These are phyloP conservation scores for Thaumetopoea pityocampa DNA, from an alignment of 1,140 invertebrate genomes.

Conservation along the genomic window DNA sequence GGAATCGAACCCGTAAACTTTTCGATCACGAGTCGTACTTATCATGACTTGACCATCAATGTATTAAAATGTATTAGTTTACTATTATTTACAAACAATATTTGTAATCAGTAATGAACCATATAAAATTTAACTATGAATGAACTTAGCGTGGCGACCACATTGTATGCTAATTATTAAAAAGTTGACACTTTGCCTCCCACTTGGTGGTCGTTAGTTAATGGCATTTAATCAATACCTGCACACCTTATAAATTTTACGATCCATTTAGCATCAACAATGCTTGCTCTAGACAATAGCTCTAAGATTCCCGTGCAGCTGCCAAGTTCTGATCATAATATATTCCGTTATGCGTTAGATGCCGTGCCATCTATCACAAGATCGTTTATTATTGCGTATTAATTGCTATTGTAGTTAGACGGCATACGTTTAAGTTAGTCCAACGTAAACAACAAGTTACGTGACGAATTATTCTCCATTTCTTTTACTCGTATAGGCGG, in stretches of 20 bases:
- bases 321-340: constrained; percentile 9
- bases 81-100: no score
- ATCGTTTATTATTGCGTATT: constrained; percentile 27
- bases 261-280: constrained; percentile 20
- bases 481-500: constrained; percentile 21
- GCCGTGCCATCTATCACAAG: background rate
- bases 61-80: no score
- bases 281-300: constrained; percentile 13
- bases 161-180: no score
- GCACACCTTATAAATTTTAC: constrained; percentile 20
- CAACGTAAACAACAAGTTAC: constrained; percentile 34
- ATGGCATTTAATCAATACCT: constrained; percentile 4
- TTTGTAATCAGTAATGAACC: no score
- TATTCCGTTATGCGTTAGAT: constrained; percentile 3
- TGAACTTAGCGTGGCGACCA: no score
- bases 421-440: constrained; percentile 18
- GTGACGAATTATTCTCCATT: constrained; percentile 34
- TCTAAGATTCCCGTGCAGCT: background rate
- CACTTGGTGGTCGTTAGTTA: constrained; percentile 4
- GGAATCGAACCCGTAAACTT: no score
- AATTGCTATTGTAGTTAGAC: constrained; percentile 36
- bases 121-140: no score
- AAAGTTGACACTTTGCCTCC: no score
- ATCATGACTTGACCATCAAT: no score
- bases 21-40: no score